These are phyloP conservation scores for Samia ricini DNA, from an alignment of 1,140 invertebrate genomes.

Conservation along the genomic window DNA sequence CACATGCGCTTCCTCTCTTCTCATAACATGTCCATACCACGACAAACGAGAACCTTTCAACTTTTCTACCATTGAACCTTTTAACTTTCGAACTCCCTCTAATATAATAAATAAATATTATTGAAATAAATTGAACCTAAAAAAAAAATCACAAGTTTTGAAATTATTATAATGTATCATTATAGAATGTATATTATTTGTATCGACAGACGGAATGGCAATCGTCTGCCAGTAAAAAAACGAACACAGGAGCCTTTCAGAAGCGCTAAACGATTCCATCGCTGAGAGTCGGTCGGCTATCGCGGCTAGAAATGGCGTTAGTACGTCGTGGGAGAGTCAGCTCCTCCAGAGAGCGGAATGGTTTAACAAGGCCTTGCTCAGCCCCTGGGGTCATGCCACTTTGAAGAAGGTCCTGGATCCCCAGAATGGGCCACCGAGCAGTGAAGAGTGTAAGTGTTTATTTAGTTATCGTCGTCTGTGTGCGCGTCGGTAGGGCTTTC, in stretches of 20 bases:
- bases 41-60: too few species aligned
- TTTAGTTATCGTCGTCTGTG: too few species aligned
- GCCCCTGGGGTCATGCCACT: slow-evolving; percentile 68
- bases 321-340: slow-evolving; percentile 44
- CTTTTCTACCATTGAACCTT: too few species aligned
- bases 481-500: too few species aligned
- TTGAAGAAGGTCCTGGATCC: slow-evolving; percentile 54
- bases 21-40: too few species aligned
- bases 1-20: too few species aligned
- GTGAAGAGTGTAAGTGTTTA: slow-evolving; percentile 45
- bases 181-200: background rate
- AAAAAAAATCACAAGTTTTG: too few species aligned
- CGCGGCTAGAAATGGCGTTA: slow-evolving; percentile 19
- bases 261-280: slow-evolving; percentile 51
- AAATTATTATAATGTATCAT: too few species aligned
- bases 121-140: too few species aligned
- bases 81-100: too few species aligned
- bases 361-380: slow-evolving; percentile 45
- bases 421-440: slow-evolving; percentile 30
- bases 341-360: slow-evolving; percentile 43
- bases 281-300: slow-evolving; percentile 28
- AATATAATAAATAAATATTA: too few species aligned
- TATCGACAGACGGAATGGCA: slow-evolving; percentile 58
- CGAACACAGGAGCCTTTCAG: slow-evolving; percentile 39
- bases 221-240: slow-evolving; percentile 39